Evolutionary conservation across 2,797 vertebrate species (phyloP).

Genomic region (Sebastiscus tertius): DNA sequence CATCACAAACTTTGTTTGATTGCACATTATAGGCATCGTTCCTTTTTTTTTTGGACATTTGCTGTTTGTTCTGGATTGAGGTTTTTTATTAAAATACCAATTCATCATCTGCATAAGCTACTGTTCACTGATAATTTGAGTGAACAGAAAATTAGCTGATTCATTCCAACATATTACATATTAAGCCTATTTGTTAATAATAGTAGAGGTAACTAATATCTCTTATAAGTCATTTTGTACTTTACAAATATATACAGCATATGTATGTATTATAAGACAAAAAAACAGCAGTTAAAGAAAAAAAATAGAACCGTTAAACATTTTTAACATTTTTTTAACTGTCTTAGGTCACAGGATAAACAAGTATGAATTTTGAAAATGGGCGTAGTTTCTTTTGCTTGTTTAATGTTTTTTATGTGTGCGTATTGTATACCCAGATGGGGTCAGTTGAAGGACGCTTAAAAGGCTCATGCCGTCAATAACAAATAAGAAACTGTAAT

Average conservation of each 20-base stretch:
- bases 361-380: too few species aligned
- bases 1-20: conserved; percentile 40
- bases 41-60: conserved; percentile 1
- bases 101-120: conserved; percentile 85
- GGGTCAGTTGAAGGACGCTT: too few species aligned
- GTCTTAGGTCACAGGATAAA: too few species aligned
- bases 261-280: too few species aligned
- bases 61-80: not conserved
- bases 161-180: not conserved
- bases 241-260: too few species aligned
- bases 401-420: not conserved
- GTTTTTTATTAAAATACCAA: conserved; percentile 68
- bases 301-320: too few species aligned
- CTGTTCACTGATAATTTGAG: too few species aligned
- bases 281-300: too few species aligned
- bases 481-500: not conserved
- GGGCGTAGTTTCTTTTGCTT: not conserved
- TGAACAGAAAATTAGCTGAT: not conserved
- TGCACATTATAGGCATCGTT: conserved; percentile 33
- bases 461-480: not conserved
- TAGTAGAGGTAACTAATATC: too few species aligned
- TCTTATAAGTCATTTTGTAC: too few species aligned
- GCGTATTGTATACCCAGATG: not conserved
- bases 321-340: too few species aligned
- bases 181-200: not conserved